Evolutionary conservation across 2,797 vertebrate species (phyloP), one percentile per base, ranked within the genome.

Genomic region (Cyprinella venusta): DNA sequence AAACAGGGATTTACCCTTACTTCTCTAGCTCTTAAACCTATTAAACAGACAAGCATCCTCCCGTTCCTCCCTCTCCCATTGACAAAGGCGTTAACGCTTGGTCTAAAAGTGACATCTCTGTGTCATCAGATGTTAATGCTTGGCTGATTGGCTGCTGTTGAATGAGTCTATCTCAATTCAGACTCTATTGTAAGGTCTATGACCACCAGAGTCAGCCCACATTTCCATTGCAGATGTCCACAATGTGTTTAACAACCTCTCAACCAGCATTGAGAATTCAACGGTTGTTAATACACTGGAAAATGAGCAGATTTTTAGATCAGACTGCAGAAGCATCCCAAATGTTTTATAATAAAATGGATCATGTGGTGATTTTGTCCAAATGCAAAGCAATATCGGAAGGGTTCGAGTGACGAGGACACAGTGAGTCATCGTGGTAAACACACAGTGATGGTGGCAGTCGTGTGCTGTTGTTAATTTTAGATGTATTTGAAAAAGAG

Each of bases 331-430:
- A 59, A 59, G 15, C 69, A 9, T 16, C 45, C 26, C 16, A 50
- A 33, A 19, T 19, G 24, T 50, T 33, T 72, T 33, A 50, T 52
- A 52, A 6, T 52, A n/a, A 56, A 38, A 38, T 12, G 33, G 15
- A 21, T 24, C 19, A 38, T 40, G 24, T 18, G 33, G 19, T 7
- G 3, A 33, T 38, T 68, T n/a, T 42, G 10, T 68, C 65, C 21
- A 21, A n/a, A 33, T 16, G 38, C n/a, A 63, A 63, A 45, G 38
- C n/a, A 45, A 30, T 63, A 13, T 8, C 38, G 68, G 84, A 36
- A 61, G 64, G 82, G 70, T 88, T 45, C 12, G 10, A 18, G 52
- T 54, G 87, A 89, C 86, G 85, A 79, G 80, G 82, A 9, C 19
- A 5, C 33, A 42, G 56, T 42, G 56, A 63, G n/a, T 61, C 16